Evolutionary conservation across 2,888 invertebrate genomes (phyloP).

Genomic region (Prenolepis imparis): DNA sequence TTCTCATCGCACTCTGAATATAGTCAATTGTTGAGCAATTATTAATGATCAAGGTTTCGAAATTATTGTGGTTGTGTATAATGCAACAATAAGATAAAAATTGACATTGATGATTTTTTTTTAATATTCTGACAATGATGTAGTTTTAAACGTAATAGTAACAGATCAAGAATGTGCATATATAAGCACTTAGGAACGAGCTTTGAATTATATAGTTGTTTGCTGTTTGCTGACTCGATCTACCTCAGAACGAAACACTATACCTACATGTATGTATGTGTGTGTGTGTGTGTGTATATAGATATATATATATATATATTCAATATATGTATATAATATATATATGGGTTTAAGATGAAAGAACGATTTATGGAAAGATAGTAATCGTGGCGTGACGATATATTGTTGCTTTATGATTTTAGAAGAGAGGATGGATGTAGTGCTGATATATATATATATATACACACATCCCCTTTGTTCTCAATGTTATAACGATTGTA

Average conservation of each 20-base stretch:
- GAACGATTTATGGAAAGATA: slow-evolving; percentile 39
- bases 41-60: slow-evolving; percentile 44
- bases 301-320: background rate
- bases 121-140: slow-evolving; percentile 30
- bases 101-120: slow-evolving; percentile 50
- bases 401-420: slow-evolving; percentile 23
- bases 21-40: background rate
- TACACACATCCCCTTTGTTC: slow-evolving; percentile 15
- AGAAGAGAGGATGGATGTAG: slow-evolving; percentile 1
- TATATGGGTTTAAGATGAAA: slow-evolving; percentile 42
- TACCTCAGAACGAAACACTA: slow-evolving; percentile 83
- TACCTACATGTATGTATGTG: slow-evolving; percentile 74
- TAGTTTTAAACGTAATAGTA: slow-evolving; percentile 43
- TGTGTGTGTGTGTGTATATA: background rate
- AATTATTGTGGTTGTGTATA: slow-evolving; percentile 29
- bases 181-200: slow-evolving; percentile 43
- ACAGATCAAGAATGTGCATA: slow-evolving; percentile 44
- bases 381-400: slow-evolving; percentile 36
- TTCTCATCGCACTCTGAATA: background rate
- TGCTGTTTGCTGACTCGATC: slow-evolving; percentile 80
- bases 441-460: too few relatives aligned
- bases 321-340: background rate
- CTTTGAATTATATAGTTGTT: slow-evolving; percentile 53
- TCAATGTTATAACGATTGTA: slow-evolving; percentile 37
- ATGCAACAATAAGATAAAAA: slow-evolving; percentile 41